phyloP scores from a whole-genome alignment of 2,888 invertebrate species.

The Chalcosyrphus nemorum region DNA sequence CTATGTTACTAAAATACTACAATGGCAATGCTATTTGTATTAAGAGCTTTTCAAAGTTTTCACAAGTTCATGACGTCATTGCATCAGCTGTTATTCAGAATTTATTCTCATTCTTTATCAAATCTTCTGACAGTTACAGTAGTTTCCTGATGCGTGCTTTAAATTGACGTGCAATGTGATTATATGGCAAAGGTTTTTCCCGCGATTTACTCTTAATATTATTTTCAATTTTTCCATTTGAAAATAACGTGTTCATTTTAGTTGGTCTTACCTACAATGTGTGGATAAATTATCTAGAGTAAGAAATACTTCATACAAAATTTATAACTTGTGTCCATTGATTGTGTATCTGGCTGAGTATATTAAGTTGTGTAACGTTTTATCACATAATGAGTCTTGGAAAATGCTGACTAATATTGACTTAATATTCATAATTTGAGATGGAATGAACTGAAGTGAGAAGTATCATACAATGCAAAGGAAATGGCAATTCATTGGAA shows the following conservation, averaged over 20 bases:
- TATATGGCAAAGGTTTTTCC: constrained; percentile 2
- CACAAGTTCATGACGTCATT: constrained; percentile 36
- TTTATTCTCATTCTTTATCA: constrained; percentile 18
- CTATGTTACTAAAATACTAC: too few species aligned
- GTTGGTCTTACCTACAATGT: background rate
- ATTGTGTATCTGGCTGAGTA: background rate
- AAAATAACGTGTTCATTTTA: background rate
- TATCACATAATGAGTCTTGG: background rate
- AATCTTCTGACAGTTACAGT: constrained; percentile 4
- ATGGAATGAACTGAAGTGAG: background rate
- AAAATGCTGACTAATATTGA: background rate
- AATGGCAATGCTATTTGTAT: background rate
- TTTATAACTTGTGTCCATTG: background rate
- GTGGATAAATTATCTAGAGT: background rate
- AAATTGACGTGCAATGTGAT: constrained; percentile 36
- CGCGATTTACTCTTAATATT: background rate
- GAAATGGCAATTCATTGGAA: background rate
- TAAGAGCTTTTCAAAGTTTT: constrained; percentile 6
- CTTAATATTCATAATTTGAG: background rate
- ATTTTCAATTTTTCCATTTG: background rate
- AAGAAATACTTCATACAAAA: background rate
- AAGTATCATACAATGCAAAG: background rate
- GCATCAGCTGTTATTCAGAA: constrained; percentile 36
- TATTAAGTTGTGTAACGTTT: background rate
- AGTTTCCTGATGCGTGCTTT: background rate